Evolutionary conservation across 2,113 vertebrate species (phyloP), one percentile per base, ranked within the genome.

Genomic region (Dipodomys spectabilis): DNA sequence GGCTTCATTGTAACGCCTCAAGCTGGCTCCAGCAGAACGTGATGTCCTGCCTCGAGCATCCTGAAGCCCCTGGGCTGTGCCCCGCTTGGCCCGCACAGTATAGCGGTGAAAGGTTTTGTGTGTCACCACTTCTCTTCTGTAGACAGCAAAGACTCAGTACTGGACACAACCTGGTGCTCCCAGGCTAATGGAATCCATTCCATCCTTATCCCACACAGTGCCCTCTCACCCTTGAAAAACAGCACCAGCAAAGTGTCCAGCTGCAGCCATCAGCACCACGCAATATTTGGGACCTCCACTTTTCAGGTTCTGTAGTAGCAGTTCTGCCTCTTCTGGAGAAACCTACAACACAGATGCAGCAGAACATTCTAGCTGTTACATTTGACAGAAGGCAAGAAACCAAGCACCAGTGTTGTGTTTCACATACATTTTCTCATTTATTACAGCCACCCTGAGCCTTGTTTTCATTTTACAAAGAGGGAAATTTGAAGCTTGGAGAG

Each of bases 71-170:
- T 99, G 99, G 30, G 98, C 98, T 0, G 98, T 99, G 92, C 99
- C 99, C 28, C 98, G 97, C 87, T 99, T 99, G 5, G 99, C 99
- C 94, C 99, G 97, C 77, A 99, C 99, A 0, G 99, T 99, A 96
- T 99, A 99, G 7, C 99, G 98, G 93, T 99, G 99, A 96, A 99
- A 99, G 4, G 99, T 99, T 98, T 99, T 99, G 96, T 99, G 99
- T 82, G 98, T 98, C 88, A 99, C 92, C 53, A 99, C 95, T 88
- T 99, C 98, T 91, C 98, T 98, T 93, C 99, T 99, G 96, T 62
- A 95, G 62, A 97, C 2, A 73, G 92, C 75, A 95, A 49, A 94
- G 44, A 89, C 86, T 95, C 75, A 91, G 94, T 94, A 79, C 68
- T 35, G 44, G 44, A 88, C 57, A 82, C 9, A 30, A 83, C 60